phyloP scores from a whole-genome alignment of 1,140 invertebrate species.

The Drosophila jambulina region DNA sequence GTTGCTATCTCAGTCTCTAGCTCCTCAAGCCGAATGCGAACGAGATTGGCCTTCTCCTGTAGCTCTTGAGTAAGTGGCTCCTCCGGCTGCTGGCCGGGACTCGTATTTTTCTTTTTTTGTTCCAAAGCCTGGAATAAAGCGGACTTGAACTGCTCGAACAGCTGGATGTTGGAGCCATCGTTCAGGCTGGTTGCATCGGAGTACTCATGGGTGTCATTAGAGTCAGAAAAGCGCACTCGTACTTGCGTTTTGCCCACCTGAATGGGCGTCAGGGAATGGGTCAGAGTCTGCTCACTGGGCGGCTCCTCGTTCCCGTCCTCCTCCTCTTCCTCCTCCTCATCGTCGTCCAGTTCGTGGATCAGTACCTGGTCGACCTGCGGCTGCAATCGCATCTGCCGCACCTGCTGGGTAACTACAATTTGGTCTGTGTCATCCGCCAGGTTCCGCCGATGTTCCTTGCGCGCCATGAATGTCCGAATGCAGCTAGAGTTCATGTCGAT shows the following conservation, averaged over 20 bases:
- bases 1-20: conserved; percentile 89
- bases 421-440: conserved; percentile 62
- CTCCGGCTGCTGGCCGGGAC: conserved; percentile 10
- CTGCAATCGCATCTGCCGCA: conserved; percentile 56
- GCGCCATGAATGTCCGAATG: conserved; percentile 71
- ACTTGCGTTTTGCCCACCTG: conserved; percentile 62
- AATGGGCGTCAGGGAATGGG: conserved; percentile 41
- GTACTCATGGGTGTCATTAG: conserved; percentile 73
- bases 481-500: conserved; percentile 77
- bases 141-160: conserved; percentile 76
- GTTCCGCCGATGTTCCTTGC: conserved; percentile 51
- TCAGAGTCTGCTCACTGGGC: conserved; percentile 32
- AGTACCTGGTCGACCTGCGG: conserved; percentile 55
- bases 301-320: conserved; percentile 11
- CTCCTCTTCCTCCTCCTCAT: conserved; percentile 31
- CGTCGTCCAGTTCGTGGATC: conserved; percentile 31
- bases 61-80: conserved; percentile 60
- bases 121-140: conserved; percentile 74
- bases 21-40: conserved; percentile 88
- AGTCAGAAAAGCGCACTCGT: conserved; percentile 76
- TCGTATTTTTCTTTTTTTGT: conserved; percentile 47
- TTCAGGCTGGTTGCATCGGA: conserved; percentile 58
- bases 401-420: conserved; percentile 61
- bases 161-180: conserved; percentile 55
- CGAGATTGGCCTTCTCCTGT: conserved; percentile 87